These are phyloP conservation scores for Phymastichus coffea DNA, from an alignment of 1,140 invertebrate genomes.

Conservation along the genomic window DNA sequence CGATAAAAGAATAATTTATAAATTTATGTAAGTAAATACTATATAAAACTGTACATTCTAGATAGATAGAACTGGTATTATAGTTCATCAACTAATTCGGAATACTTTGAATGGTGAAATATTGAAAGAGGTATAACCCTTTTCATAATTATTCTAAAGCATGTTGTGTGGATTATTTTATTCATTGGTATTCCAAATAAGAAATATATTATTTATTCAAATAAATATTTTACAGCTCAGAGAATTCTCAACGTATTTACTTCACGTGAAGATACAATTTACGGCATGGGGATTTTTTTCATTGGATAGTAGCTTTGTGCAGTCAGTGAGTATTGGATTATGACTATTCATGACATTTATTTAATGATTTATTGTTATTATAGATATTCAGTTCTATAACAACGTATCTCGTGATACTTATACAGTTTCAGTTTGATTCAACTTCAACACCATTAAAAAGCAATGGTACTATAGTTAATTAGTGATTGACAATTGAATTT, in stretches of 20 bases:
- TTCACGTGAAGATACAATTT: slow-evolving; percentile 33
- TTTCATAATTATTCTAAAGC: background rate
- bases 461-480: too few species aligned
- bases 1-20: too few species aligned
- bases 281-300: slow-evolving; percentile 35
- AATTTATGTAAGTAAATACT: too few species aligned
- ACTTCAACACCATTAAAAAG: too few species aligned
- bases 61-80: background rate
- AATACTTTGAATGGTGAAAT: background rate
- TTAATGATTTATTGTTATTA: background rate
- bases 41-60: background rate
- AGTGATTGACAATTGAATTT: too few species aligned
- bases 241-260: slow-evolving; percentile 33
- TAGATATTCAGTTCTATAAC: slow-evolving; percentile 31
- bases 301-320: slow-evolving; percentile 32
- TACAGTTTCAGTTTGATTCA: too few species aligned
- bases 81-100: background rate
- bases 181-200: too few species aligned
- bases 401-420: slow-evolving; percentile 33
- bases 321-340: slow-evolving; percentile 27
- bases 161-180: too few species aligned
- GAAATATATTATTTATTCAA: too few species aligned
- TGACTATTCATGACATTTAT: background rate
- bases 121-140: background rate
- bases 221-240: slow-evolving; percentile 34